Base-by-base conservation (phyloP, 2,113 vertebrate genomes). In the Chroicocephalus ridibundus region DNA sequence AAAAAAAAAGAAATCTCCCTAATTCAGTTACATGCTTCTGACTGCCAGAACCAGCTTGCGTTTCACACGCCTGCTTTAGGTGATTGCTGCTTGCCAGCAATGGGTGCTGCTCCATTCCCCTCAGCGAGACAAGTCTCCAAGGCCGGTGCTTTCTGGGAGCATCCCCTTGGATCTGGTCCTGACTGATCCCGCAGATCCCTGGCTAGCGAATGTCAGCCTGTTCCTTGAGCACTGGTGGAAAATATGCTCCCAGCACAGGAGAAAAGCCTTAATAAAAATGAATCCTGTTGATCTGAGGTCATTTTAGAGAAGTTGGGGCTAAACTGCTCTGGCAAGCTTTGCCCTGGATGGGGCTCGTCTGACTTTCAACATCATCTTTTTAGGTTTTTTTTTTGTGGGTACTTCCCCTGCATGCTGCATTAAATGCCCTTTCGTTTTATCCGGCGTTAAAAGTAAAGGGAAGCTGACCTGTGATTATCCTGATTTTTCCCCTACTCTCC, bases 401-500 rank as follows among this genome's bases (percentile, higher is more conserved):
- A 8, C 13, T 47, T 46, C 11, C 10, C 14, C 9, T 32, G 6
- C 4, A 1, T 3, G 11, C n/a, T 60, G 44, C 21, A 4, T 55
- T 61, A 70, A 51, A 17, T 27, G 64, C 8, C n/a, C 42, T 92
- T 93, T 79, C 31, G 19, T 90, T 96, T 94, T 49, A 71, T 47
- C 38, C 1, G 4, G 7, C 1, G 3, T 38, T 62, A 15, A 71
- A 76, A 64, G n/a, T 52, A 40, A 87, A 82, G 29, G 32, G 68
- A 79, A 82, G 44, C 38, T 77, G 65, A 79, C 46, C 16, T 85
- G 20, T 49, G 44, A 22, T 62, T 52, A 11, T 20, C n/a, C 36
- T 13, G 11, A 5, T 65, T 49, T 77, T 77, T 36, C 55, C 16
- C 15, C 29, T 70, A 0, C 14, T 19, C 49, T 68, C 36, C 57